Evolutionary conservation across 2,113 vertebrate genomes (phyloP).

Genomic region (Lipotes vexillifer): DNA sequence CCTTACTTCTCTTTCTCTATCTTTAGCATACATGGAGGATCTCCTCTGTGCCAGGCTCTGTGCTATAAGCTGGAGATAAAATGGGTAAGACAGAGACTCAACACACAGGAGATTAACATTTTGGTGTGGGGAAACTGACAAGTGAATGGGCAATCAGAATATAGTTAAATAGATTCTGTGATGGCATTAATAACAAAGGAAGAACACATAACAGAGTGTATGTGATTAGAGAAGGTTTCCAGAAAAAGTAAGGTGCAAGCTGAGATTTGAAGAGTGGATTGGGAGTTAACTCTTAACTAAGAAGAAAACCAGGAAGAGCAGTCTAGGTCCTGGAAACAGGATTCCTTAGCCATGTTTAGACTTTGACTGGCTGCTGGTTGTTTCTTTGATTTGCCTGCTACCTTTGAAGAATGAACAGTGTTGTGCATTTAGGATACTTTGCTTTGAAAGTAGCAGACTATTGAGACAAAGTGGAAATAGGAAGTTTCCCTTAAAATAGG

Average conservation of each 20-base stretch:
- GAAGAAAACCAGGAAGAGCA: neutral
- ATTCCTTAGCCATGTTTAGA: neutral
- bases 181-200: neutral
- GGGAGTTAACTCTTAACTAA: neutral
- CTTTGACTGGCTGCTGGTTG: neutral
- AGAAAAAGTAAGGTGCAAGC: neutral
- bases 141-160: neutral
- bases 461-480: neutral
- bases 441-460: neutral
- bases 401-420: neutral
- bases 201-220: neutral
- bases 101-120: neutral
- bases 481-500: neutral
- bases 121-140: neutral
- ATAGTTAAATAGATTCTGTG: neutral
- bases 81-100: neutral
- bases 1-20: neutral
- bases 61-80: slow-evolving; percentile 8
- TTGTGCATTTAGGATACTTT: neutral
- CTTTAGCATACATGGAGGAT: neutral
- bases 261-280: neutral
- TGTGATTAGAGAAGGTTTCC: neutral
- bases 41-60: neutral
- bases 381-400: slow-evolving; percentile 7
- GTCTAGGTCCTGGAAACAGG: neutral